phyloP scores from a whole-genome alignment of 2,113 vertebrate genomes.

The Apodemus speciosus region DNA sequence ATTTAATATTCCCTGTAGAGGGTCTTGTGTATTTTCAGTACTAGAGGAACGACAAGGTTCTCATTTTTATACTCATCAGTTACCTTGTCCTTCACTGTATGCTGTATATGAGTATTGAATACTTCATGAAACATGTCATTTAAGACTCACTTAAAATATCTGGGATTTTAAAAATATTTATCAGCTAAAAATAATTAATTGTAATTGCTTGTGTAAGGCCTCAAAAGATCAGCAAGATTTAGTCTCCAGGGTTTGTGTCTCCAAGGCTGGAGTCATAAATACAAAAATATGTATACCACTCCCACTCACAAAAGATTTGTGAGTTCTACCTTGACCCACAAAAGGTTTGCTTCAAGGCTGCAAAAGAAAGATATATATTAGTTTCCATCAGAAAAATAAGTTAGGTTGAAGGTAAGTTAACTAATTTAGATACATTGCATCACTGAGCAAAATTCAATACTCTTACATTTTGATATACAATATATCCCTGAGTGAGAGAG shows the following conservation, averaged over 20 bases:
- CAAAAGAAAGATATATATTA: neutral
- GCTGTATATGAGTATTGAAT: neutral
- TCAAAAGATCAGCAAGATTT: neutral
- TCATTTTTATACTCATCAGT: neutral
- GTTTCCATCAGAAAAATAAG: neutral
- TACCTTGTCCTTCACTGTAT: neutral
- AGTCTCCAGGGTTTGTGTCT: neutral
- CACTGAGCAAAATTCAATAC: neutral
- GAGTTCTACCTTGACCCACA: neutral
- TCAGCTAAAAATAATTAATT: neutral
- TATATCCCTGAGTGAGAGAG: neutral
- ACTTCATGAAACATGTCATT: neutral
- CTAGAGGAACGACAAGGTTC: too few species aligned
- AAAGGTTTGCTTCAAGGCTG: constrained; percentile 30
- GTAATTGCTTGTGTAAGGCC: neutral
- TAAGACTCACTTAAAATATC: neutral
- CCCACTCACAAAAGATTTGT: too few species aligned
- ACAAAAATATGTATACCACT: neutral
- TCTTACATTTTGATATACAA: neutral
- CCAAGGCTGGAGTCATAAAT: neutral
- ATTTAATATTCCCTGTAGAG: fast-evolving
- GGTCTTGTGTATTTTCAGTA: neutral
- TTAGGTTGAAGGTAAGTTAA: neutral
- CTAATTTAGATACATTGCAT: neutral
- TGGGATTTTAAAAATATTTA: neutral